Evolutionary conservation across 2,888 invertebrate genomes (phyloP), one percentile per base, ranked within the genome.

Genomic region (Lepas anatifera): DNA sequence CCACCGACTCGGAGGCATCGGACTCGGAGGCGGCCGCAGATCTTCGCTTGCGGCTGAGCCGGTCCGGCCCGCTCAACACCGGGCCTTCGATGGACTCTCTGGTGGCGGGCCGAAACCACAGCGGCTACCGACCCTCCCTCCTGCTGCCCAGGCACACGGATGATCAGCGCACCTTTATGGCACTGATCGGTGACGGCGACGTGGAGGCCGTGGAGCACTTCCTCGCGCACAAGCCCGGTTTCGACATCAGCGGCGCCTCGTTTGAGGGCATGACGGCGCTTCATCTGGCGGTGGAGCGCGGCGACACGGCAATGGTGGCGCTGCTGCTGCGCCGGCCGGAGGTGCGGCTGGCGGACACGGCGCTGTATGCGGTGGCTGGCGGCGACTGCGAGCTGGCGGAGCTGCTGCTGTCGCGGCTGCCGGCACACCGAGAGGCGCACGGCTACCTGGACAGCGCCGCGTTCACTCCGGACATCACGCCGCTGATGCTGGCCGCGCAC

Each of bases 121-220:
- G 87, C 86, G 73, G 84, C 81, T 74, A 88, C 85, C 72, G 89
- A 81, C 73, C 85, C 84, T 73, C 86, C 85, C 70, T 87, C 89
- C 73, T 86, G 86, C 25, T 84, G 81, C 76, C 86, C 83, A 78
- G 89, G 88, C 76, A 85, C 84, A 72, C 81, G 81, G 78, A 87
- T 82, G 78, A 89, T 85, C 75, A 86, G 85, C 80, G 89, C 89
- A 77, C 83, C 80, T 74, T 82, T 82, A 84, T 84, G 79, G 66
- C 37, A 16, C 39, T 66, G 66, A 27, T 66, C 66, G 39, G 18
- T 27, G 39, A 66, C 66, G 39, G 39, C 39, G 66, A 66, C 27
- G n/a, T n/a, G 39, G 66, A 66, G 13, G 66, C 66, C 11, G 66
- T 66, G 13, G 39, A 41, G 25, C 39, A 27, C 25, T 66, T 66